These are phyloP conservation scores for Unio pictorum DNA, from an alignment of 2,888 invertebrate species.

Conservation along the genomic window DNA sequence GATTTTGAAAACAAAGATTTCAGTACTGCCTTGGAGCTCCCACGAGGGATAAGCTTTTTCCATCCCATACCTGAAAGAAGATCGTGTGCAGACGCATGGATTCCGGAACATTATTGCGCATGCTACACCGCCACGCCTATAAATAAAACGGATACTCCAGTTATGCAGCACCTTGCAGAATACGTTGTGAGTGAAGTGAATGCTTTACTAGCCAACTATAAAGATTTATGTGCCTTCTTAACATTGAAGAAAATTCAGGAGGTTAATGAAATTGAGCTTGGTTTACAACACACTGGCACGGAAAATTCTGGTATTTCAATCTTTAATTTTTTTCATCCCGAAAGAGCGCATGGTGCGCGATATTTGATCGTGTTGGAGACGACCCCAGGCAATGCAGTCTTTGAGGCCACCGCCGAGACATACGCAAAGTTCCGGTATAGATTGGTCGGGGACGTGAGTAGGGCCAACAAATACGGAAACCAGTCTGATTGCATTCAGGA, in stretches of 20 bases:
- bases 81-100: constrained; percentile 84
- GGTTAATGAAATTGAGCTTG: constrained; percentile 13
- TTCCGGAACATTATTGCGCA: constrained; percentile 78
- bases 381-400: constrained; percentile 22
- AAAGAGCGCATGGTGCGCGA: constrained; percentile 10
- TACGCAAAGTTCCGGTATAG: neutral
- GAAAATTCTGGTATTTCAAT: constrained; percentile 34
- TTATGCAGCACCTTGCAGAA: constrained; percentile 5
- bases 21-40: constrained; percentile 12
- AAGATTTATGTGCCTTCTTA: constrained; percentile 17
- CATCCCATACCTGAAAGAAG: constrained; percentile 80
- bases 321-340: constrained; percentile 28
- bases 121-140: constrained; percentile 33
- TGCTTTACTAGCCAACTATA: neutral
- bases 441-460: constrained; percentile 17
- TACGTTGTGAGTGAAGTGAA: constrained; percentile 19
- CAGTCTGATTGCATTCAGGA: constrained; percentile 25
- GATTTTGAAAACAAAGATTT: constrained; percentile 29
- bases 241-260: constrained; percentile 17
- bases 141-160: constrained; percentile 11
- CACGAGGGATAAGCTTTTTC: constrained; percentile 79
- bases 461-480: constrained; percentile 28
- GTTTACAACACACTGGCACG: constrained; percentile 21
- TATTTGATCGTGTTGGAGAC: constrained; percentile 24
- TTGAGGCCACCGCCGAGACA: constrained; percentile 20